A percentile compares a stretch with the other conserved stretches of the same genome.
Evolutionary conservation across 2,888 invertebrate genomes (phyloP).

Genomic region (Drosophila melanosoma): DNA sequence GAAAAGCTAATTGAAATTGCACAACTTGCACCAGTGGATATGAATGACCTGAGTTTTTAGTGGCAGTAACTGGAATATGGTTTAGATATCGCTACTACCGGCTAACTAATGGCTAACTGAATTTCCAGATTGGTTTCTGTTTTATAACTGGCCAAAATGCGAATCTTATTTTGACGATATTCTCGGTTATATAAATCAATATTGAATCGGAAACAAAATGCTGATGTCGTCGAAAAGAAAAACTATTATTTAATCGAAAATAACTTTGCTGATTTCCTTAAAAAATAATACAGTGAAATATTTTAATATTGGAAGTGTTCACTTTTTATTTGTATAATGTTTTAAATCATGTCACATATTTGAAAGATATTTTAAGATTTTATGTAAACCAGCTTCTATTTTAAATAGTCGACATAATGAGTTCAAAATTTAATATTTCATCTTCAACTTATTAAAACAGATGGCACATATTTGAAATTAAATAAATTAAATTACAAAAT

Average conservation of each 20-base stretch:
- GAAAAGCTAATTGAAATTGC: conserved; percentile 39
- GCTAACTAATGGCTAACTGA: not conserved
- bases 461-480: not conserved
- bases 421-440: not conserved
- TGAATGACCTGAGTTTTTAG: conserved; percentile 7
- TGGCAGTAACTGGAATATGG: not conserved
- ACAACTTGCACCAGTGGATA: conserved; percentile 17
- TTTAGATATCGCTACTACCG: not conserved
- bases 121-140: not conserved
- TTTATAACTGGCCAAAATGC: not conserved
- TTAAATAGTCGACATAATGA: not conserved
- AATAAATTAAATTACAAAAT: too few relatives aligned
- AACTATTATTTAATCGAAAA: not conserved
- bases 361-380: not conserved
- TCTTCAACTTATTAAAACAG: not conserved
- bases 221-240: not conserved
- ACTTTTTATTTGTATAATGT: too few relatives aligned
- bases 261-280: not conserved
- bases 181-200: not conserved
- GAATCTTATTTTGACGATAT: too few relatives aligned
- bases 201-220: not conserved
- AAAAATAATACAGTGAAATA: not conserved
- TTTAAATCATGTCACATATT: not conserved
- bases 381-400: not conserved
- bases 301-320: too few relatives aligned